Evolutionary conservation across 2,888 invertebrate genomes (phyloP).

Genomic region (Aethes cnicana): DNA sequence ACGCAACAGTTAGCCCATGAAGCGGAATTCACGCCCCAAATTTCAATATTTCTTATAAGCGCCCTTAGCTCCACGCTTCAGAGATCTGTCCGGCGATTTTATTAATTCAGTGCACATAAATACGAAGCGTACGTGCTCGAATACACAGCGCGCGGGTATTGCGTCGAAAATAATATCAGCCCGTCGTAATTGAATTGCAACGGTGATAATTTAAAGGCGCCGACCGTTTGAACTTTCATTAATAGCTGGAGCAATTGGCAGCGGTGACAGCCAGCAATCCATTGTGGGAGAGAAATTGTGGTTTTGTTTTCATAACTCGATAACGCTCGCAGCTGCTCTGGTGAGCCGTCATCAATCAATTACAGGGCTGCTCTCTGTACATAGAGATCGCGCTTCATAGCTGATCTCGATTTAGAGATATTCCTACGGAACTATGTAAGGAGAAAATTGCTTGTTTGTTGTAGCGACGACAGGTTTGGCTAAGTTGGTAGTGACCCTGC

Average conservation of each 20-base stretch:
- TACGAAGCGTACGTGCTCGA: constrained; percentile 14
- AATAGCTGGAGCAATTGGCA: constrained; percentile 7
- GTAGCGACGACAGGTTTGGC: too few species aligned
- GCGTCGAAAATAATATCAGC: constrained; percentile 11
- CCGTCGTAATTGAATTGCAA: constrained; percentile 7
- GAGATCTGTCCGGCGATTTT: not conserved
- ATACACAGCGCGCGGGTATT: not conserved
- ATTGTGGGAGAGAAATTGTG: constrained; percentile 5
- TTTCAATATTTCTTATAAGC: constrained; percentile 33
- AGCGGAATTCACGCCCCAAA: constrained; percentile 40
- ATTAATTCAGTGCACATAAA: constrained; percentile 10
- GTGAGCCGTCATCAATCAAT: constrained; percentile 14
- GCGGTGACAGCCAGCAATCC: constrained; percentile 9
- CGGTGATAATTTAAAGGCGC: constrained; percentile 33
- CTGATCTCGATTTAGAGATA: too few species aligned
- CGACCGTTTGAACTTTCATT: constrained; percentile 24
- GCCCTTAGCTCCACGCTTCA: not conserved
- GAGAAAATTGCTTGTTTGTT: too few species aligned
- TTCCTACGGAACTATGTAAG: too few species aligned
- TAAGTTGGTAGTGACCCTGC: too few species aligned
- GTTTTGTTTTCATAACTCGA: constrained; percentile 17
- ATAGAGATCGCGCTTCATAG: too few species aligned
- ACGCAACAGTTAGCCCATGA: constrained; percentile 71
- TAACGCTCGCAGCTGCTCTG: constrained; percentile 6
- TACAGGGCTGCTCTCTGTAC: constrained; percentile 11